Conservation (phyloP, 2,797 vertebrate species). For the Odontamblyopus rebecca region DNA sequence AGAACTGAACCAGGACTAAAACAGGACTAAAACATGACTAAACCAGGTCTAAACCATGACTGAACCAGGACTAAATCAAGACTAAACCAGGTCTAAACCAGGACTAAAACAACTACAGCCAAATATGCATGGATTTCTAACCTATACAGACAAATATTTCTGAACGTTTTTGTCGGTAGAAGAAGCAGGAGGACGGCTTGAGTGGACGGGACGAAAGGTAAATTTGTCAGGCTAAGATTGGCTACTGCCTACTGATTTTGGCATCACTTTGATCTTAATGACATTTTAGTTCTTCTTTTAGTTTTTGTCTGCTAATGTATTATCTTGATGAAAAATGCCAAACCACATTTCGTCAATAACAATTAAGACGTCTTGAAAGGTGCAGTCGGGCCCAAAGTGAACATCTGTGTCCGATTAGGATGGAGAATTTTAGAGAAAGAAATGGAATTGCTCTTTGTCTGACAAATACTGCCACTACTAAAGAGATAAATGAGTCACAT, state of each 20-base stretch:
- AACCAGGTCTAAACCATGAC: too few species aligned
- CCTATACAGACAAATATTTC: too few species aligned
- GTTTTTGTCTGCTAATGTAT: background rate
- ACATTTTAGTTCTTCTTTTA: background rate
- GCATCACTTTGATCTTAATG: background rate
- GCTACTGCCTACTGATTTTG: too few species aligned
- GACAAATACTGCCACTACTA: background rate
- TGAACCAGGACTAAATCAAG: too few species aligned
- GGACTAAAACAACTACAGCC: too few species aligned
- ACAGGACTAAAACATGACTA: too few species aligned
- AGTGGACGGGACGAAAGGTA: background rate
- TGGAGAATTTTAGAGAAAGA: background rate
- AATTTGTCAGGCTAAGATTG: background rate
- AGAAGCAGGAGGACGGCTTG: background rate
- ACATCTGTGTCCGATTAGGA: background rate
- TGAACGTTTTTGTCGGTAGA: too few species aligned
- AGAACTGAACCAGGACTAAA: too few species aligned
- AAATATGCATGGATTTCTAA: too few species aligned
- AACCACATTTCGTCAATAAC: background rate
- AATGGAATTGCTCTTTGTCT: background rate
- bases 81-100: too few species aligned
- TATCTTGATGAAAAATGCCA: background rate
- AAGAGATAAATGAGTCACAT: too few species aligned
- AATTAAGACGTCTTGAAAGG: background rate
- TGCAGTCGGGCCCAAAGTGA: background rate